Evolutionary conservation across 1,140 invertebrate species (phyloP).

Genomic region (Drosophila ficusphila): DNA sequence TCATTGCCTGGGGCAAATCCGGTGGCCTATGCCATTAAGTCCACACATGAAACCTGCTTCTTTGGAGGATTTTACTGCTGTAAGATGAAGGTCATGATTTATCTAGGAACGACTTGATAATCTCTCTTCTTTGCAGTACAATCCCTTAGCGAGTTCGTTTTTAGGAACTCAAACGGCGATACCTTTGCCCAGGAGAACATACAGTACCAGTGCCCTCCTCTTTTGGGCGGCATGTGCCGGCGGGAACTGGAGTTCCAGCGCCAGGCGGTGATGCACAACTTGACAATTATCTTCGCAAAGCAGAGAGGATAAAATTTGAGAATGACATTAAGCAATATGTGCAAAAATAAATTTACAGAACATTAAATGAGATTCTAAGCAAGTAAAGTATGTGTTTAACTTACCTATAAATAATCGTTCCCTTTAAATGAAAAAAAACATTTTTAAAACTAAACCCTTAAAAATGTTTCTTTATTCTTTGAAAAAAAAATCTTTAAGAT

Average conservation of each 20-base stretch:
- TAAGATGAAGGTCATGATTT: conserved; percentile 83
- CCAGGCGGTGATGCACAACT: conserved; percentile 87
- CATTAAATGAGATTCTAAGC: background rate
- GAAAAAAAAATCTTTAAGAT: conserved; percentile 6
- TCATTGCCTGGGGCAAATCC: conserved; percentile 75
- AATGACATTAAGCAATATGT: background rate
- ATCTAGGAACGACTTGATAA: background rate
- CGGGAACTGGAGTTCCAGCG: conserved; percentile 87
- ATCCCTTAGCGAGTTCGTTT: conserved; percentile 86
- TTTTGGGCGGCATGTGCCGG: conserved; percentile 86
- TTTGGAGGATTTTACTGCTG: conserved; percentile 86
- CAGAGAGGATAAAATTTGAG: background rate
- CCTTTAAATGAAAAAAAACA: background rate
- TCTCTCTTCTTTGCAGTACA: conserved; percentile 85
- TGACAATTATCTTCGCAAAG: conserved; percentile 85
- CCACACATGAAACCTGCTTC: conserved; percentile 88
- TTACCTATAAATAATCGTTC: too few relatives aligned
- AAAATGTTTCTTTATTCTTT: conserved; percentile 9
- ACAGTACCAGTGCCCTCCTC: conserved; percentile 87
- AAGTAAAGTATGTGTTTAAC: too few relatives aligned
- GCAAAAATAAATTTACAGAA: background rate
- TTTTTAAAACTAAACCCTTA: background rate
- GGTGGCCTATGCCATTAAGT: conserved; percentile 86
- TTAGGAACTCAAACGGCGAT: conserved; percentile 83
- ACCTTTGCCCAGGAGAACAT: conserved; percentile 87